Conservation (phyloP, 2,888 invertebrate species). For the Tryphoninae sp. region DNA sequence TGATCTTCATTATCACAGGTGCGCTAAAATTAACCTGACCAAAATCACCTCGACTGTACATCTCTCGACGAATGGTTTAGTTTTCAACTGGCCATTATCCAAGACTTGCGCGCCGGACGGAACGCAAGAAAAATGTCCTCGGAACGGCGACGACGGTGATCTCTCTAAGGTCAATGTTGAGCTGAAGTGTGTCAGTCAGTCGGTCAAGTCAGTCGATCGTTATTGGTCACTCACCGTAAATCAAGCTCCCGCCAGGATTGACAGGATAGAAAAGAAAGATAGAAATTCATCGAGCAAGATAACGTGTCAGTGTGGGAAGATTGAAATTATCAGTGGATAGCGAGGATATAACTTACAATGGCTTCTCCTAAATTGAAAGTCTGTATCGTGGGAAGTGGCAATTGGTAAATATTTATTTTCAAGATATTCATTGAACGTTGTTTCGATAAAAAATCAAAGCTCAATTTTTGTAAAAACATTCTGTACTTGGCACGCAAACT, state of each 20-base stretch:
- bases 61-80: slow-evolving; percentile 46
- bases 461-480: background rate
- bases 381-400: slow-evolving; percentile 83
- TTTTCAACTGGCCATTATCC: slow-evolving; percentile 73
- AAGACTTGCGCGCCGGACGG: slow-evolving; percentile 73
- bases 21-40: slow-evolving; percentile 75
- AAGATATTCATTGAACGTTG: slow-evolving; percentile 13
- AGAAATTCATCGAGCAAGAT: background rate
- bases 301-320: slow-evolving; percentile 48
- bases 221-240: slow-evolving; percentile 57
- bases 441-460: background rate
- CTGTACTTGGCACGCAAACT: slow-evolving; percentile 49
- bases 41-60: slow-evolving; percentile 59
- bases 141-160: slow-evolving; percentile 35
- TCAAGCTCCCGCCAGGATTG: slow-evolving; percentile 24
- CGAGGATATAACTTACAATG: slow-evolving; percentile 59
- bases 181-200: slow-evolving; percentile 72
- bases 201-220: slow-evolving; percentile 69
- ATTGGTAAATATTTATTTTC: slow-evolving; percentile 80
- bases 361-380: slow-evolving; percentile 80
- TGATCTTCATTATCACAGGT: slow-evolving; percentile 70
- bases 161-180: slow-evolving; percentile 76
- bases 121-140: slow-evolving; percentile 67
- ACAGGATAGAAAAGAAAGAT: slow-evolving; percentile 21
- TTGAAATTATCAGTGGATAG: background rate